phyloP scores from a whole-genome alignment of 2,888 invertebrate species.

The Hydroisotoma schaefferi region DNA sequence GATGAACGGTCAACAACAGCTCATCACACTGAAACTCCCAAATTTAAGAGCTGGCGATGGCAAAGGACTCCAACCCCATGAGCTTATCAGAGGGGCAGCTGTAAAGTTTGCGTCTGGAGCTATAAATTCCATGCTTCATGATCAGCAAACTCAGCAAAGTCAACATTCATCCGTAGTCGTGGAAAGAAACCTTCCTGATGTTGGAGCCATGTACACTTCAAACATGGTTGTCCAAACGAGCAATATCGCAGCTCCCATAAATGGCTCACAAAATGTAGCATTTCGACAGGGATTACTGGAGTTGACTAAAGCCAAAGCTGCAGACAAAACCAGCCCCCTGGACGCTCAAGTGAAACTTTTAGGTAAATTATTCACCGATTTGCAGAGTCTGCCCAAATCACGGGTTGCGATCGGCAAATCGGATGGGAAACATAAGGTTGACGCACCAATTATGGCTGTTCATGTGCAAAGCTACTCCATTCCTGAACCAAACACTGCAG shows the following conservation, averaged over 20 bases:
- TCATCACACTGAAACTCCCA: constrained; percentile 27
- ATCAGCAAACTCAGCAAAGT: neutral
- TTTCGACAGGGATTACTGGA: constrained; percentile 24
- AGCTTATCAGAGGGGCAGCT: neutral
- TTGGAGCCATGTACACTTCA: constrained; percentile 17
- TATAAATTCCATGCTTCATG: too few relatives aligned
- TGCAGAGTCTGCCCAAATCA: constrained; percentile 27
- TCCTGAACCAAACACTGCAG: constrained; percentile 15
- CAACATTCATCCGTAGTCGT: neutral
- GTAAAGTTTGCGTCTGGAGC: neutral
- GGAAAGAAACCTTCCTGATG: constrained; percentile 26
- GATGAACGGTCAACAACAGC: constrained; percentile 23
- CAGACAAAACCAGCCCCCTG: constrained; percentile 17
- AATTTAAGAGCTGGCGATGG: constrained; percentile 1
- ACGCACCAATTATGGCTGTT: constrained; percentile 32
- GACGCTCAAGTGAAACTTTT: constrained; percentile 36
- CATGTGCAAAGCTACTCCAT: constrained; percentile 31
- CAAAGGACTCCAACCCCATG: neutral
- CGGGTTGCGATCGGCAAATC: constrained; percentile 18
- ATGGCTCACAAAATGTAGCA: constrained; percentile 18
- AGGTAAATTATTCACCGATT: constrained; percentile 30
- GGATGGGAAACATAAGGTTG: constrained; percentile 26
- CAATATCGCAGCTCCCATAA: constrained; percentile 33
- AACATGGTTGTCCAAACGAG: constrained; percentile 24
- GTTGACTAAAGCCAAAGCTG: constrained; percentile 9